Percentiles rank a stretch among this genome's conserved stretches.
Evolutionary conservation across 2,113 vertebrate species (phyloP).

Genomic region (Nibea coibor): DNA sequence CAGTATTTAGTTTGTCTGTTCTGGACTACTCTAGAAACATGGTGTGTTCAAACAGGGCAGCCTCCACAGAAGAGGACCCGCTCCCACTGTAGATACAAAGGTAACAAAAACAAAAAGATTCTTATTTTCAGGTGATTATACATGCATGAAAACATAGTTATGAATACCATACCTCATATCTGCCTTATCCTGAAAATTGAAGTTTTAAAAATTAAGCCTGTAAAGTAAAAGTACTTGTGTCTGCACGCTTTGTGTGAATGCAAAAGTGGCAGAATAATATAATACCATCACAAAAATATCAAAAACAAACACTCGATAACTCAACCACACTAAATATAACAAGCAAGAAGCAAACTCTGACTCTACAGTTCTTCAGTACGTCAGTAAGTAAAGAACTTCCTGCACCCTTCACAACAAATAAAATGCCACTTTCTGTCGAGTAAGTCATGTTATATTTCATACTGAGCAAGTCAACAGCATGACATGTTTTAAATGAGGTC

Average conservation of each 20-base stretch:
- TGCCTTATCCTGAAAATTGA: too few species aligned
- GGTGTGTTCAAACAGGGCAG: too few species aligned
- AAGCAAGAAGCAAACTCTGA: neutral
- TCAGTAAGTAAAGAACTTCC: neutral
- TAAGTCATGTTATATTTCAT: neutral
- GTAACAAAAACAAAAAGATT: too few species aligned
- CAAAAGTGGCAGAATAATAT: neutral
- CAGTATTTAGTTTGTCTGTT: too few species aligned
- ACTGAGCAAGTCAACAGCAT: neutral
- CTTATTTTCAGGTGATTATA: too few species aligned
- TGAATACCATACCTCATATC: too few species aligned
- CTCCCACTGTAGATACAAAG: too few species aligned
- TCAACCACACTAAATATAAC: neutral
- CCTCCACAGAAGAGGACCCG: too few species aligned
- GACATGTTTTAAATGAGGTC: neutral
- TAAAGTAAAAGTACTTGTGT: neutral
- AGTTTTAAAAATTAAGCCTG: too few species aligned
- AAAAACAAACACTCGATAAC: neutral
- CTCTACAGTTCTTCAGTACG: neutral
- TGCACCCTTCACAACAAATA: neutral
- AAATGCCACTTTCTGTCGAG: neutral
- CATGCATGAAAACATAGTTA: too few species aligned
- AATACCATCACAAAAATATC: neutral
- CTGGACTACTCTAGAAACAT: too few species aligned
- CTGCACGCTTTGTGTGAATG: neutral